These are phyloP conservation scores for Gymnoscopelus microlampas DNA, from an alignment of 2,797 vertebrate genomes.

Conservation along the genomic window DNA sequence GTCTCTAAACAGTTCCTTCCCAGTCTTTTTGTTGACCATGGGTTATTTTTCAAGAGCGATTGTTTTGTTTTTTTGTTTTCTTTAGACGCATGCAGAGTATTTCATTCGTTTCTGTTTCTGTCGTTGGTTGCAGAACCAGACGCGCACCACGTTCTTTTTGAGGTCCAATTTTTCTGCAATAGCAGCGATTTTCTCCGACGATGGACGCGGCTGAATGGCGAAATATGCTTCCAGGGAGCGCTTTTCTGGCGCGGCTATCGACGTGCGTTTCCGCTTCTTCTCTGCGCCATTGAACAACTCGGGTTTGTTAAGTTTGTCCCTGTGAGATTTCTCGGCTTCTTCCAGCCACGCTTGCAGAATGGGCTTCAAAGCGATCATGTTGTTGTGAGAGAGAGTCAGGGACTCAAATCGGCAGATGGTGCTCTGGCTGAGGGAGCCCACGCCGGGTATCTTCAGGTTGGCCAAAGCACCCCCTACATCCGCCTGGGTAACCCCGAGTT, in stretches of 20 bases:
- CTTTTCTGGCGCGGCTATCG: slow-evolving; percentile 95
- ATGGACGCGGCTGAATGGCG: slow-evolving; percentile 94
- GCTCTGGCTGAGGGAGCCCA: slow-evolving; percentile 93
- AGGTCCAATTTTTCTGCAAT: slow-evolving; percentile 97
- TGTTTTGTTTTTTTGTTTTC: too few species aligned
- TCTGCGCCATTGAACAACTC: slow-evolving; percentile 96
- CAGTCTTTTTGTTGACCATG: slow-evolving; percentile 64
- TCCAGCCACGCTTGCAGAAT: slow-evolving; percentile 97
- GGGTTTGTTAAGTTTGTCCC: slow-evolving; percentile 96
- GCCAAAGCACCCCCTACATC: slow-evolving; percentile 94
- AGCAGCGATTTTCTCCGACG: slow-evolving; percentile 96
- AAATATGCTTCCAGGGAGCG: slow-evolving; percentile 96
- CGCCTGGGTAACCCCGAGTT: slow-evolving; percentile 97
- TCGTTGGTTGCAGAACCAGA: slow-evolving; percentile 99
- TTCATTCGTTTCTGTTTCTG: slow-evolving; percentile 99
- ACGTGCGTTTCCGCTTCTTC: slow-evolving; percentile 96
- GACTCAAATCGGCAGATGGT: slow-evolving; percentile 95
- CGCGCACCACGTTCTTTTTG: slow-evolving; percentile 98
- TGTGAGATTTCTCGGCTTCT: slow-evolving; percentile 95
- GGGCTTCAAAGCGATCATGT: slow-evolving; percentile 96
- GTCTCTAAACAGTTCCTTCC: slow-evolving; percentile 79
- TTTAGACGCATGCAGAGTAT: slow-evolving; percentile 94
- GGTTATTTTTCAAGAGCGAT: slow-evolving; percentile 42
- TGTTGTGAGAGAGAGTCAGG: slow-evolving; percentile 93
- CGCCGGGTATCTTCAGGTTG: slow-evolving; percentile 94